Evolutionary conservation across 2,113 vertebrate species (phyloP), one percentile per base, ranked within the genome.

Genomic region (Micronycteris hirsuta): DNA sequence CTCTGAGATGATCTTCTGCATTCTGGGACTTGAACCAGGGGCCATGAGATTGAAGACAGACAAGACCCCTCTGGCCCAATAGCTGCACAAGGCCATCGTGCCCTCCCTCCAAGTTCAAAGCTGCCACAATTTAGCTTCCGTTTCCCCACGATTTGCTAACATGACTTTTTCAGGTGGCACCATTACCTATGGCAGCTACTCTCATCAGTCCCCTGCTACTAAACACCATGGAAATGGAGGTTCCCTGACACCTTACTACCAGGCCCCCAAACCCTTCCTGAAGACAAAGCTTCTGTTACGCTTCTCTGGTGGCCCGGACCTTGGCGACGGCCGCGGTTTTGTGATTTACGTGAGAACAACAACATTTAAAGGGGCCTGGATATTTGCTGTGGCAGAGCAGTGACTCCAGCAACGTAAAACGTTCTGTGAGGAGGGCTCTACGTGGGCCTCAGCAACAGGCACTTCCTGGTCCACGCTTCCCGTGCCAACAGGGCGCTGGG

Each of bases 111-210:
- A 92, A 65, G 47, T 15, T 85, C 65, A 41, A 91, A 73, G 71
- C 16, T 80, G 45, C 68, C n/a, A 76, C n/a, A 94, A 36, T 52
- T 83, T 61, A 17, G 92, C 70, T 92, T 65, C 43, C 36, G n/a
- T 56, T 76, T 63, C 63, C 43, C 49, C 28, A 86, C 47, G 47
- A n/a, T 94, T 76, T 87, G 54, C 68, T 81, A n/a, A 33, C 24
- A 41, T 9, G 28, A 71, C 80, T 61, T 74, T 76, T 47, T 73
- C n/a, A 36, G 31, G 28, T 43, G 54, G 54, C 45, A 82, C 65
- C 54, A 24, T 17, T 41, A 45, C 36, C 31, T 54, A 73, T 2
- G 5, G 47, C 16, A 58, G 41, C 12, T 13, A 12, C 63, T 52
- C 33, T 78, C 47, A 43, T 31, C 3, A 15, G 81, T 36, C 52